A percentile compares a stretch with the other conserved stretches of the same genome.
Evolutionary conservation across 2,888 invertebrate species (phyloP).

Genomic region (Oligia strigilis): DNA sequence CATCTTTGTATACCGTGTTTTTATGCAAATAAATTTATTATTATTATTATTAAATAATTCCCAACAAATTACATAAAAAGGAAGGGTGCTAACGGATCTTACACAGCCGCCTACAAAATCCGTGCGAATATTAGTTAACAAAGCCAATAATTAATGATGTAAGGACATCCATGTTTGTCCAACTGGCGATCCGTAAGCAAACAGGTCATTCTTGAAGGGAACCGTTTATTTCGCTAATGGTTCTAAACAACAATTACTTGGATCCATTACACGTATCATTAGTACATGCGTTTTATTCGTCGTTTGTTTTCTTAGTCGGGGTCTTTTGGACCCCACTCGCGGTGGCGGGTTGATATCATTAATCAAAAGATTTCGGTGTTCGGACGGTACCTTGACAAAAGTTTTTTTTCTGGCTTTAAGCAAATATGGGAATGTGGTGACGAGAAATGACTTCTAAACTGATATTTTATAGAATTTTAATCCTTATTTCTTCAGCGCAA

Average conservation of each 20-base stretch:
- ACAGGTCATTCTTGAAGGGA: conserved; percentile 83
- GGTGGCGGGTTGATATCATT: conserved; percentile 84
- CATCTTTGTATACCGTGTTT: no score
- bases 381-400: conserved; percentile 82
- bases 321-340: conserved; percentile 75
- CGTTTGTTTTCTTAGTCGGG: conserved; percentile 84
- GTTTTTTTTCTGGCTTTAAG: conserved; percentile 84
- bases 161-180: conserved; percentile 83
- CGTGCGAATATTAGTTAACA: conserved; percentile 76
- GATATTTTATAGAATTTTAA: neutral
- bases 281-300: conserved; percentile 78
- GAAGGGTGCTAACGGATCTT: conserved; percentile 59
- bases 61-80: conserved; percentile 55
- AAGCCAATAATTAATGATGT: conserved; percentile 85
- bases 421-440: conserved; percentile 84
- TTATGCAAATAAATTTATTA: no score
- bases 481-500: neutral
- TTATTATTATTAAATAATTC: conserved; percentile 23
- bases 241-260: conserved; percentile 82
- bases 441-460: conserved; percentile 28
- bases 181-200: conserved; percentile 82
- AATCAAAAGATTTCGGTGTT: conserved; percentile 81
- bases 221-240: conserved; percentile 81
- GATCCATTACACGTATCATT: conserved; percentile 87
- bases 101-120: conserved; percentile 53